Base-by-base conservation (phyloP, 2,888 invertebrate species). In the Mythimna albipuncta region DNA sequence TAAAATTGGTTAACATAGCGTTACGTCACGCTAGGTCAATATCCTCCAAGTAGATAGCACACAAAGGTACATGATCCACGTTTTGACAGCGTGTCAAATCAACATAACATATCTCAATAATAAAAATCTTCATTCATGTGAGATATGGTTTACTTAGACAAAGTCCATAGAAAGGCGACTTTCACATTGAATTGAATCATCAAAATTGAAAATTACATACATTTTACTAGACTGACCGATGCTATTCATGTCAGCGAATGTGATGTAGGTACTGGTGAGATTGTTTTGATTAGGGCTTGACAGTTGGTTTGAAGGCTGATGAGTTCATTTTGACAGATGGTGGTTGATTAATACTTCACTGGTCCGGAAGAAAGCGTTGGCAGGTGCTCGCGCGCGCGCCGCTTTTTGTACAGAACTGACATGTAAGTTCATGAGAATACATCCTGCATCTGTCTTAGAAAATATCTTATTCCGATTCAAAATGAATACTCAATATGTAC, bases 181-280 rank as follows among this genome's bases (percentile, higher is more conserved):
- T 91, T 91, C 91, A 86, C 90, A 70, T 80, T 77, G 69, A 70
- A 66, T 81, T 64, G 65, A 82, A 84, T 84, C 80, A 85, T 79
- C 75, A 72, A 82, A 83, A 84, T 86, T 74, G 72, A 75, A 85
- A 85, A 84, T 81, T 75, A 83, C 66, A 77, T 74, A 69, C 77
- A 75, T 76, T 75, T 73, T 64, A 81, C 72, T 82, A 64, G 68
- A 79, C 50, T 77, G 77, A 77, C 72, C 57, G 75, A 62, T 59
- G 64, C 54, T 76, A 71, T 75, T 82, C 67, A 72, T 64, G 68
- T 79, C 73, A 72, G 62, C 38, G 64, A 67, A 64, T 57, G 54
- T 69, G 26, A 63, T 57, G 65, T 67, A 55, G 11, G 16, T 47
- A 47, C 63, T 19, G 19, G 21, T 59, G 35, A n/a, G 47, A 69